Evolutionary conservation across 1,140 invertebrate genomes (phyloP).

Genomic region (Aphidius gifuensis): DNA sequence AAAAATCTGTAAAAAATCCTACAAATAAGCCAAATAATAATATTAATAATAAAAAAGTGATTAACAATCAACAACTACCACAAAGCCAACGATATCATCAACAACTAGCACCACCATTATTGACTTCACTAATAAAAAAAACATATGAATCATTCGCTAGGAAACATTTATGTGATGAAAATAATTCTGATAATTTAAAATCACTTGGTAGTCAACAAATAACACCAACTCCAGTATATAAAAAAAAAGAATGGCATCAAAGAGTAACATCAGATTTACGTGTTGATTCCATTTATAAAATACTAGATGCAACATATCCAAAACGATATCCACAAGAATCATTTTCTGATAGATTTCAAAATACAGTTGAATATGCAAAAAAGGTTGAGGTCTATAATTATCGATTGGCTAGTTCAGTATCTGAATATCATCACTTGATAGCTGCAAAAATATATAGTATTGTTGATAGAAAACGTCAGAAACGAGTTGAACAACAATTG

Average conservation of each 20-base stretch:
- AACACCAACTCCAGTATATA: conserved; percentile 74
- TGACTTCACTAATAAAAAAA: conserved; percentile 43
- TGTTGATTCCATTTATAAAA: conserved; percentile 97
- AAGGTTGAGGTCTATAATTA: conserved; percentile 99
- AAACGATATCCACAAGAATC: conserved; percentile 90
- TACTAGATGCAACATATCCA: conserved; percentile 99
- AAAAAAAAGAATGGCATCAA: conserved; percentile 96
- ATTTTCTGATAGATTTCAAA: conserved; percentile 94
- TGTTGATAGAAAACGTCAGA: conserved; percentile 82
- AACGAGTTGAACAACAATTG: conserved; percentile 75
- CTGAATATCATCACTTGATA: conserved; percentile 96
- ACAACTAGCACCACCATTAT: conserved; percentile 25
- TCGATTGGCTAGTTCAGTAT: conserved; percentile 93
- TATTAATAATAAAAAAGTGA: background rate
- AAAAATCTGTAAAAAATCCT: conserved; percentile 50
- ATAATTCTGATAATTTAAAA: conserved; percentile 54
- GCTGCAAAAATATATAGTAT: conserved; percentile 99
- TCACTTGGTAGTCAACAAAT: conserved; percentile 66
- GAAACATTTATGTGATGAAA: conserved; percentile 52
- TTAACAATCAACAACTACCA: too few relatives aligned
- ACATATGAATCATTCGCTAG: conserved; percentile 38
- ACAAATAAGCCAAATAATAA: conserved; percentile 45
- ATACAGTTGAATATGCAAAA: conserved; percentile 94
- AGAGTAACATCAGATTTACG: conserved; percentile 93
- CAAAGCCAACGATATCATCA: conserved; percentile 36